These are phyloP conservation scores for Progne subis DNA, from an alignment of 2,113 vertebrate species.

Conservation along the genomic window DNA sequence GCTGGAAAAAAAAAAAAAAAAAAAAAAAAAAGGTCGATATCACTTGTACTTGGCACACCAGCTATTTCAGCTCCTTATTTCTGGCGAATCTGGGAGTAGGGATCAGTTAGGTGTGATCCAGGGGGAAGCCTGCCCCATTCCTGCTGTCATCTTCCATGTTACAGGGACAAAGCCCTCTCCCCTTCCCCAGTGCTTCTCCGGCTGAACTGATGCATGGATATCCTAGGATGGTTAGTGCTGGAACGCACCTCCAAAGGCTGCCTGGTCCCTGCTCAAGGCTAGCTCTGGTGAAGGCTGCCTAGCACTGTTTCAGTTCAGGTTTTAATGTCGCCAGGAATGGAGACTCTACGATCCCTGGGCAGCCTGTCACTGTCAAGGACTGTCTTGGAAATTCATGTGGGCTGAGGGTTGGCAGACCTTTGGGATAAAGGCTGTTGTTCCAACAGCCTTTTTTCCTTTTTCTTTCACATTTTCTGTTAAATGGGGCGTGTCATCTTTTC, in stretches of 20 bases:
- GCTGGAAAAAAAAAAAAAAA: neutral
- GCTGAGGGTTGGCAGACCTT: neutral
- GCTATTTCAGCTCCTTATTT: neutral
- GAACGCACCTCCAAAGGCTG: neutral
- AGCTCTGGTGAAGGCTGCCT: neutral
- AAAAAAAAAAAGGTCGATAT: neutral
- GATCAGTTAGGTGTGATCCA: neutral
- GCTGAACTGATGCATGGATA: neutral
- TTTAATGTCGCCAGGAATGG: neutral
- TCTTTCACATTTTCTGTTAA: neutral
- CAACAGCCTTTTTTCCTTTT: neutral
- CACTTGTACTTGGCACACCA: neutral
- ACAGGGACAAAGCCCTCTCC: neutral
- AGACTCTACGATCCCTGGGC: neutral
- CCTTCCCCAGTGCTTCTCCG: neutral
- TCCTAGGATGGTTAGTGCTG: neutral
- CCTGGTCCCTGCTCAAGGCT: neutral
- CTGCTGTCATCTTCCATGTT: neutral
- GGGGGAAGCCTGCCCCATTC: neutral
- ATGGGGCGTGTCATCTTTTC: fast-evolving
- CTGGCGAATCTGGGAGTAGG: neutral
- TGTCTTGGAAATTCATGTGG: neutral
- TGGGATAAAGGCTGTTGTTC: neutral
- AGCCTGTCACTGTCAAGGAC: neutral
- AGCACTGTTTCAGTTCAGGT: neutral